Evolutionary conservation across 2,888 invertebrate species (phyloP).

Genomic region (Eupithecia dodoneata): DNA sequence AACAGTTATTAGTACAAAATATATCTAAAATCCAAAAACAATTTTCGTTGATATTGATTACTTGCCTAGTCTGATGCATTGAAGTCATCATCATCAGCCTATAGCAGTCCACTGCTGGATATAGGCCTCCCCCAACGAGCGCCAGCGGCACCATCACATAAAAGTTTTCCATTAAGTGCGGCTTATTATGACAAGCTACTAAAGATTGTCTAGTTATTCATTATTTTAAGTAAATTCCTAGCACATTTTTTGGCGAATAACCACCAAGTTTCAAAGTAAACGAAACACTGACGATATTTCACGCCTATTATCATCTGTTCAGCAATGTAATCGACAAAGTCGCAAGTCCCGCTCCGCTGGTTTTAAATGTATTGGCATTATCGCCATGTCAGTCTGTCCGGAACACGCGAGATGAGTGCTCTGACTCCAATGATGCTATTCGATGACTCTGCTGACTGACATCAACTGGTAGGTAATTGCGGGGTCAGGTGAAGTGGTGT

Average conservation of each 20-base stretch:
- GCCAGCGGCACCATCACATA: neutral
- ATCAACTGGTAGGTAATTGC: conserved; percentile 50
- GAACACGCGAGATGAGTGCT: conserved; percentile 52
- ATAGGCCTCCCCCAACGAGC: too few species aligned
- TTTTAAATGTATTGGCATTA: conserved; percentile 73
- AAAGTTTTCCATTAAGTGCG: neutral
- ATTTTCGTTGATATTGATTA: too few species aligned
- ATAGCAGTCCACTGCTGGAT: too few species aligned
- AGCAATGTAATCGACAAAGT: conserved; percentile 72
- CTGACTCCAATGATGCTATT: conserved; percentile 36
- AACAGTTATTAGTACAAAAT: too few species aligned
- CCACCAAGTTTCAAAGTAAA: neutral
- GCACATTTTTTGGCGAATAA: neutral
- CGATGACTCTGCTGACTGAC: conserved; percentile 52
- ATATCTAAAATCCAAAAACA: too few species aligned
- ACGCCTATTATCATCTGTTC: conserved; percentile 68
- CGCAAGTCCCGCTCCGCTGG: conserved; percentile 64
- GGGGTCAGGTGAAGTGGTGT: conserved; percentile 43
- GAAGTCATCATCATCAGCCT: too few species aligned
- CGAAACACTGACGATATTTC: conserved; percentile 57
- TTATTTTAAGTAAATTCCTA: neutral
- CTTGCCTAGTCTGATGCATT: too few species aligned
- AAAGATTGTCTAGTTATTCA: neutral
- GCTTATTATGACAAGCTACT: neutral
- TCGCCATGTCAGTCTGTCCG: conserved; percentile 61